Percentiles rank a stretch among this genome's conserved stretches.
Conservation (phyloP, 2,113 vertebrate species). For the Seriola quinqueradiata region DNA sequence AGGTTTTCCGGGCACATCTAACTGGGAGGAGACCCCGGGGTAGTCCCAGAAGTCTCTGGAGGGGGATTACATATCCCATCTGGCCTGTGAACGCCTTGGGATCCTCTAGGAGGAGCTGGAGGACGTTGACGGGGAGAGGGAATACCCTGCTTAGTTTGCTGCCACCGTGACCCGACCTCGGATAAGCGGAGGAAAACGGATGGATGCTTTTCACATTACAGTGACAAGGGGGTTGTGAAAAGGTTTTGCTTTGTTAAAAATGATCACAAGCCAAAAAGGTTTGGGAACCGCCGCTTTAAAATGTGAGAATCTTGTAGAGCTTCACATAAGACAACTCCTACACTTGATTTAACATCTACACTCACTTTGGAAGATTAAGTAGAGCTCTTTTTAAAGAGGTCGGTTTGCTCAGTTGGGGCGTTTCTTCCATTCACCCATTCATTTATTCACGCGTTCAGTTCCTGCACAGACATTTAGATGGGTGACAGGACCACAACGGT, state of each 20-base stretch:
- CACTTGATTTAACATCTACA: background rate
- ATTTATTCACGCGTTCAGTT: background rate
- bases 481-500: constrained; percentile 7
- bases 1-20: too few relatives aligned
- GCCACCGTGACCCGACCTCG: too few relatives aligned
- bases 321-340: background rate
- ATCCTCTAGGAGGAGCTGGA: too few relatives aligned
- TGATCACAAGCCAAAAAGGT: background rate
- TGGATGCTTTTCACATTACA: too few relatives aligned
- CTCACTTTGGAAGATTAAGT: background rate
- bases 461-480: constrained; percentile 13
- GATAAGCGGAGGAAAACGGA: too few relatives aligned
- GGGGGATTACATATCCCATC: too few relatives aligned
- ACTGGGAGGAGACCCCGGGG: too few relatives aligned
- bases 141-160: too few relatives aligned
- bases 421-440: background rate
- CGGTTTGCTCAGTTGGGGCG: background rate
- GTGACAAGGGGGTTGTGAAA: background rate
- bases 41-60: too few relatives aligned
- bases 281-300: too few relatives aligned
- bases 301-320: background rate
- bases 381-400: background rate
- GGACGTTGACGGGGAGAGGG: too few relatives aligned
- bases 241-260: background rate
- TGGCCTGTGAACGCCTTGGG: too few relatives aligned